Percentiles rank a stretch among this genome's conserved stretches.
These are phyloP conservation scores for Phortica magna DNA, from an alignment of 2,888 invertebrate species.

Conservation along the genomic window DNA sequence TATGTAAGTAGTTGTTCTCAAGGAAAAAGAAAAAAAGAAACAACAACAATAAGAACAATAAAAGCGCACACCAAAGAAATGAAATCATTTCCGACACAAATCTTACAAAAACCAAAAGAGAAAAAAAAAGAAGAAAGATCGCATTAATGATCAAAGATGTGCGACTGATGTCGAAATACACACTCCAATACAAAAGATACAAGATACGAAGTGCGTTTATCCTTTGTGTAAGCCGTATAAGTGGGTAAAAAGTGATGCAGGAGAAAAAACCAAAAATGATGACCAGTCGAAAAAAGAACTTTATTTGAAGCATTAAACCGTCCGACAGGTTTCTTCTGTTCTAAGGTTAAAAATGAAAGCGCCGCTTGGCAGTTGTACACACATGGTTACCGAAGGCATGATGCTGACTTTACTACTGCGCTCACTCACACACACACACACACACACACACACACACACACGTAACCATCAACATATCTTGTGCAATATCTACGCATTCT, in stretches of 20 bases:
- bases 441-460: neutral
- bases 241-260: conserved; percentile 24
- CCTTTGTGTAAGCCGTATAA: conserved; percentile 13
- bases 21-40: neutral
- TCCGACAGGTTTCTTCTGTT: conserved; percentile 1
- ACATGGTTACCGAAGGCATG: neutral
- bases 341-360: conserved; percentile 39
- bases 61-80: conserved; percentile 2
- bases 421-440: neutral
- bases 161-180: neutral
- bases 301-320: conserved; percentile 9
- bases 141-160: conserved; percentile 28
- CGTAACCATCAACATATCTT: neutral
- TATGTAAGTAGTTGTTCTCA: conserved; percentile 17
- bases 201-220: conserved; percentile 5
- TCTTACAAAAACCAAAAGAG: neutral
- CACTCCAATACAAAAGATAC: conserved; percentile 1
- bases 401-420: neutral
- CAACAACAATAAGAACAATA: neutral
- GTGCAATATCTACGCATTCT: neutral
- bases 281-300: neutral
- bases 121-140: conserved; percentile 6
- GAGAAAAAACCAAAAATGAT: conserved; percentile 10
- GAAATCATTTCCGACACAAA: conserved; percentile 26
- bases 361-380: neutral